Conservation (phyloP, 2,113 vertebrate species). For the Lamprotornis superbus region DNA sequence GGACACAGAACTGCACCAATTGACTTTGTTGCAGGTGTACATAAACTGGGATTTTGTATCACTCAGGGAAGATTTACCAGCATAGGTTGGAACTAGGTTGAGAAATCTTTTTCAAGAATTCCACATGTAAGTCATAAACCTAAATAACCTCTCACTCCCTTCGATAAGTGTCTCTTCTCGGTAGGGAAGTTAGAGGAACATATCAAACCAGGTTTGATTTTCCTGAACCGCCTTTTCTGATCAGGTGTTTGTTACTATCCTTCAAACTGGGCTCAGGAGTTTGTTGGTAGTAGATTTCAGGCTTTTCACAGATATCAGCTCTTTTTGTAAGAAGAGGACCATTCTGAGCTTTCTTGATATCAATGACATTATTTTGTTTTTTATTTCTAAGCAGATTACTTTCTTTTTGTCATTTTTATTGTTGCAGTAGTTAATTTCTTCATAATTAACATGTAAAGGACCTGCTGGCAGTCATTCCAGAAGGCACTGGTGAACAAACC, state of each 20-base stretch:
- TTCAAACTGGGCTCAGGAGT: background rate
- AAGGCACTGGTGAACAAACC: background rate
- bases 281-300: background rate
- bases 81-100: background rate
- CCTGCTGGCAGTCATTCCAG: background rate
- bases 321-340: background rate
- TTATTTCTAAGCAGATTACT: background rate
- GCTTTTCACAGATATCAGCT: background rate
- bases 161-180: background rate
- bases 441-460: rapidly evolving
- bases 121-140: background rate
- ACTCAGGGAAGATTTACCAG: background rate
- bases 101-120: background rate
- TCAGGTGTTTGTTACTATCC: background rate
- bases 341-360: background rate
- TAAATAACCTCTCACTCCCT: background rate
- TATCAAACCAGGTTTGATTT: background rate
- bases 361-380: background rate
- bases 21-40: background rate
- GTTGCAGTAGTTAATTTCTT: background rate
- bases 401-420: background rate
- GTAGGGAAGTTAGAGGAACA: background rate
- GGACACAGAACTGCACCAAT: background rate
- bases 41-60: background rate
- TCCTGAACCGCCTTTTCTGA: background rate